Percentiles rank a stretch among this genome's conserved stretches.
Conservation (phyloP, 2,888 invertebrate genomes). For the Taenaris catops region DNA sequence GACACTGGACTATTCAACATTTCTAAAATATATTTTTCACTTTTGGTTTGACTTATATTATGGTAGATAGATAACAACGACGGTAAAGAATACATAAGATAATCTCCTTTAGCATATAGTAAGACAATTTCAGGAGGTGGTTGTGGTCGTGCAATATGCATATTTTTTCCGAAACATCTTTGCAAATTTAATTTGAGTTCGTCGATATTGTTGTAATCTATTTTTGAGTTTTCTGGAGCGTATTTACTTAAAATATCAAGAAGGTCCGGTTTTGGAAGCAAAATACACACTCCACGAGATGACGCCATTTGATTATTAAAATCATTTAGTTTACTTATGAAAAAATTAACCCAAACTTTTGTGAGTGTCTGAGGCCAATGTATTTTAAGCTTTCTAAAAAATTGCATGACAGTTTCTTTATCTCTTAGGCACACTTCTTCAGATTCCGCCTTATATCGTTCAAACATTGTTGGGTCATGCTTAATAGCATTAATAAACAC, state of each 20-base stretch:
- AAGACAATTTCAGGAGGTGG: constrained; percentile 42
- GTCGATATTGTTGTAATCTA: constrained; percentile 44
- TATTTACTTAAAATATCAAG: constrained; percentile 40
- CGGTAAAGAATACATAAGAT: constrained; percentile 49
- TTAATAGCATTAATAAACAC: constrained; percentile 53
- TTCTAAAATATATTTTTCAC: constrained; percentile 36
- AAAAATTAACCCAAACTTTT: constrained; percentile 35
- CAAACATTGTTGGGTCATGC: constrained; percentile 45
- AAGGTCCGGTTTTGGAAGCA: constrained; percentile 35
- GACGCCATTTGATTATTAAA: constrained; percentile 37
- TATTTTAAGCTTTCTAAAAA: constrained; percentile 44
- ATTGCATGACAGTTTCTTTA: constrained; percentile 30
- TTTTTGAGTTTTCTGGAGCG: constrained; percentile 42
- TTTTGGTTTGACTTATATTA: constrained; percentile 37
- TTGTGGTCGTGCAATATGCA: constrained; percentile 55
- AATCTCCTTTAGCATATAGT: constrained; percentile 53
- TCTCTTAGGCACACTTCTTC: constrained; percentile 30
- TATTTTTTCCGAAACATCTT: constrained; percentile 48
- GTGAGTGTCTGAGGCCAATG: constrained; percentile 47
- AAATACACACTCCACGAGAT: constrained; percentile 40
- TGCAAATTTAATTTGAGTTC: constrained; percentile 43
- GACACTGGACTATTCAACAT: constrained; percentile 47
- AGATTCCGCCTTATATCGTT: constrained; percentile 32
- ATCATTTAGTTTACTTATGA: constrained; percentile 32
- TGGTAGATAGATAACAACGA: constrained; percentile 50